Percentiles rank a stretch among this genome's conserved stretches.
These are phyloP conservation scores for Zapornia atra DNA, from an alignment of 2,113 vertebrate species.

Conservation along the genomic window DNA sequence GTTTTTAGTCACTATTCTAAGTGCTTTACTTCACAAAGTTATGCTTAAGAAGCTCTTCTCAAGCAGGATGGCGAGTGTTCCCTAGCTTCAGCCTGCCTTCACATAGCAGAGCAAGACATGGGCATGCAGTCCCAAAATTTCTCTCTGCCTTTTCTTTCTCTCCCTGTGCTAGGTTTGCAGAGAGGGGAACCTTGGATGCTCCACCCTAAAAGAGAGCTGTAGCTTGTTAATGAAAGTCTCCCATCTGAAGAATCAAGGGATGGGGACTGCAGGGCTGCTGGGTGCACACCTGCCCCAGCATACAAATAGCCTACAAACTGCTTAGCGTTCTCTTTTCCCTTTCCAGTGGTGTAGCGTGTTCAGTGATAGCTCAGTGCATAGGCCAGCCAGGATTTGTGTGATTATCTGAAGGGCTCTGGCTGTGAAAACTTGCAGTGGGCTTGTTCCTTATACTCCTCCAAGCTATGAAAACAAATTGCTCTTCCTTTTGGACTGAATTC, in stretches of 20 bases:
- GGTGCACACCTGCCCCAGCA: not conserved
- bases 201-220: not conserved
- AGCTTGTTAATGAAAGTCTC: not conserved
- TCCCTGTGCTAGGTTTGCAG: not conserved
- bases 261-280: not conserved
- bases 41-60: not conserved
- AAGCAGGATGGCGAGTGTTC: not conserved
- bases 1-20: not conserved
- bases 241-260: not conserved
- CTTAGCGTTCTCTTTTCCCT: not conserved
- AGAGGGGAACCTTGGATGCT: not conserved
- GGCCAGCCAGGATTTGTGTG: not conserved
- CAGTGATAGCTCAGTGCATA: rapidly evolving
- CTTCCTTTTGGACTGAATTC: not conserved
- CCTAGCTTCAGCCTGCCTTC: not conserved
- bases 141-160: not conserved
- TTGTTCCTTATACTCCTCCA: not conserved
- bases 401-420: not conserved
- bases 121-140: not conserved
- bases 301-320: not conserved
- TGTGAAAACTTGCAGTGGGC: not conserved
- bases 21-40: not conserved
- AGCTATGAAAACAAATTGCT: not conserved
- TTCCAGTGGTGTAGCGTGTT: not conserved
- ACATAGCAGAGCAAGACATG: rapidly evolving